Percentiles rank a stretch among this genome's conserved stretches.
phyloP scores from a whole-genome alignment of 1,140 invertebrate genomes.

The Drosophila eugracilis region DNA sequence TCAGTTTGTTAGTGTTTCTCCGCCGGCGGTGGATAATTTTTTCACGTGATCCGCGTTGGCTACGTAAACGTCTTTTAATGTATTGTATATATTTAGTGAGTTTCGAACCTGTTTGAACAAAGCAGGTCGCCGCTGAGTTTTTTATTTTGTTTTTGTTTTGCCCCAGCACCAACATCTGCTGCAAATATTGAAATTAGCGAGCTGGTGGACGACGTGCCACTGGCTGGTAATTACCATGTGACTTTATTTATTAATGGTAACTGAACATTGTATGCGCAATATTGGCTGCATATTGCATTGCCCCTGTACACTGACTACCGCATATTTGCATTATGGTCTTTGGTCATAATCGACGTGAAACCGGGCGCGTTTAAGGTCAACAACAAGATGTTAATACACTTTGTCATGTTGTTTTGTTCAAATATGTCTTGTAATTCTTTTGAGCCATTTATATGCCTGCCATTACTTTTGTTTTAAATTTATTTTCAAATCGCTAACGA shows the following conservation, averaged over 20 bases:
- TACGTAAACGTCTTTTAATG: slow-evolving; percentile 62
- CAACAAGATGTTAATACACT: slow-evolving; percentile 31
- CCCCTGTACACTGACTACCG: slow-evolving; percentile 38
- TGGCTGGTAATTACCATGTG: slow-evolving; percentile 71
- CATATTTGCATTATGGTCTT: slow-evolving; percentile 48
- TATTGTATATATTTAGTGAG: slow-evolving; percentile 58
- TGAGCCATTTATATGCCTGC: background rate
- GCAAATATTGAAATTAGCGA: slow-evolving; percentile 72
- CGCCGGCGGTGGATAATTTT: slow-evolving; percentile 50
- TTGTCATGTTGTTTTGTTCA: slow-evolving; percentile 13
- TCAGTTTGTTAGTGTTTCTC: slow-evolving; percentile 43
- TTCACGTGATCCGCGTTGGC: slow-evolving; percentile 67
- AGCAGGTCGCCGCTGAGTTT: slow-evolving; percentile 56
- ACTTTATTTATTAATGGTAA: slow-evolving; percentile 61
- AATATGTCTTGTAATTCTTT: slow-evolving; percentile 24
- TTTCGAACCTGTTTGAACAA: slow-evolving; percentile 75
- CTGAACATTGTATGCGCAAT: slow-evolving; percentile 40
- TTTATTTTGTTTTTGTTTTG: slow-evolving; percentile 27
- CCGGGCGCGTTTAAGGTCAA: slow-evolving; percentile 44
- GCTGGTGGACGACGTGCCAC: slow-evolving; percentile 42
- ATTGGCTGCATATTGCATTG: slow-evolving; percentile 52
- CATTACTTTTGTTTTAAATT: no score
- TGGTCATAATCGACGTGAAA: slow-evolving; percentile 3
- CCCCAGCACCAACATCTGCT: slow-evolving; percentile 31
- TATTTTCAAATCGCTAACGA: no score